Conservation (phyloP, 2,113 vertebrate genomes). For the Furnarius figulus region DNA sequence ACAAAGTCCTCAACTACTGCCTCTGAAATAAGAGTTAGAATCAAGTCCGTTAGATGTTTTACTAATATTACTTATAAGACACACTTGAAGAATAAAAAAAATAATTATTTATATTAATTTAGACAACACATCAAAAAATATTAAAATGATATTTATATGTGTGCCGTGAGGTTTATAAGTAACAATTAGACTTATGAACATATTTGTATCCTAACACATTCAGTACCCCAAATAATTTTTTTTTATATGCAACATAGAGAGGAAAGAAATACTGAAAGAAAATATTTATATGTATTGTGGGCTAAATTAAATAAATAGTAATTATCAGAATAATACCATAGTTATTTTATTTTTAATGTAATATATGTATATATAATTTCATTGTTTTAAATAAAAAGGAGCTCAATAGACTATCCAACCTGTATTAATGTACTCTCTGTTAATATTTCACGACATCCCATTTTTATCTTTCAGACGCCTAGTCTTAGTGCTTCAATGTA, state of each 20-base stretch:
- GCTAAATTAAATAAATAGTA: not conserved
- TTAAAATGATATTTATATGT: not conserved
- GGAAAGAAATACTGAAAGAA: not conserved
- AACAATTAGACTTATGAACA: not conserved
- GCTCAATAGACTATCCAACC: accelerated
- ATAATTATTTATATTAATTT: not conserved
- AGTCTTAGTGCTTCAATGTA: not conserved
- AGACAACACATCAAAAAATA: not conserved
- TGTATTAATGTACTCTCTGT: not conserved
- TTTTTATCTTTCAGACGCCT: not conserved
- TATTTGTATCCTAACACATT: not conserved
- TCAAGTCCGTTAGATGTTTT: not conserved
- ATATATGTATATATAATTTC: not conserved
- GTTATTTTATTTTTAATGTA: not conserved
- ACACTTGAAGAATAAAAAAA: not conserved
- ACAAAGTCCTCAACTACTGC: not conserved
- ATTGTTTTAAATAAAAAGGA: not conserved
- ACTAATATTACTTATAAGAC: not conserved
- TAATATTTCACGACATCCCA: not conserved
- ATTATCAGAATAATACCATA: not conserved
- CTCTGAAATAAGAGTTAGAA: not conserved
- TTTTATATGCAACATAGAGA: not conserved
- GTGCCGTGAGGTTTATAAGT: not conserved
- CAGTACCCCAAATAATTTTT: not conserved
- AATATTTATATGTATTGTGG: not conserved